Evolutionary conservation across 2,113 vertebrate species (phyloP), one percentile per base, ranked within the genome.

Genomic region (Girardinichthys multiradiatus): DNA sequence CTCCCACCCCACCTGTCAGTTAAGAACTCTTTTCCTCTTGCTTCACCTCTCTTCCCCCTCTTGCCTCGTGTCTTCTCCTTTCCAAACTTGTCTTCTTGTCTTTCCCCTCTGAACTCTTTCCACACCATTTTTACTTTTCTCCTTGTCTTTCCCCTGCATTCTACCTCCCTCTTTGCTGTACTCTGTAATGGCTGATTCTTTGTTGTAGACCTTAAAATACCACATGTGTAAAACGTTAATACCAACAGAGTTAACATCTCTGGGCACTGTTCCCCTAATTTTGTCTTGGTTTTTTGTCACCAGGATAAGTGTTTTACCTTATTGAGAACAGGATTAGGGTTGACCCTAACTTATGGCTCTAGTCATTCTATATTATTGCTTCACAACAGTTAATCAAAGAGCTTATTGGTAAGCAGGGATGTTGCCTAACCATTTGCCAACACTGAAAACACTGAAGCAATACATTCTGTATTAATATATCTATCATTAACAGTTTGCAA

Each of bases 1-100:
- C 85, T 78, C 77, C 77, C 77, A 72, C 80, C 64, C 79, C 68
- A 42, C 86, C 88, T 89, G 90, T 92, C 91, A 92, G 74, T 92
- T 86, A 91, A 79, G 90, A 80, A 75, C 78, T 80, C 77, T 85
- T 89, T 91, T 86, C 80, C 70, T 90, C 82, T 78, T 74, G 68
- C 72, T 85, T 83, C 76, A 72, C 78, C 78, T 76, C 82, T 81
- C 65, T 77, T 57, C 81, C 72, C 64, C 64, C 79, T 45, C 75
- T 83, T 57, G 33, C 63, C 68, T 80, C 83, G 73, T 59, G 63
- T 81, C 85, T 77, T 67, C 68, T 75, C 81, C 73, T 80, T 30
- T 70, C 37, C 71, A 62, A 8, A 54, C 66, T 72, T 21, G 48
- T 72, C 73, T 72, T 77, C 67, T 60, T 57, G 72, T 66, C 24